These are phyloP conservation scores for Plagodis pulveraria DNA, from an alignment of 2,888 invertebrate genomes.

Conservation along the genomic window DNA sequence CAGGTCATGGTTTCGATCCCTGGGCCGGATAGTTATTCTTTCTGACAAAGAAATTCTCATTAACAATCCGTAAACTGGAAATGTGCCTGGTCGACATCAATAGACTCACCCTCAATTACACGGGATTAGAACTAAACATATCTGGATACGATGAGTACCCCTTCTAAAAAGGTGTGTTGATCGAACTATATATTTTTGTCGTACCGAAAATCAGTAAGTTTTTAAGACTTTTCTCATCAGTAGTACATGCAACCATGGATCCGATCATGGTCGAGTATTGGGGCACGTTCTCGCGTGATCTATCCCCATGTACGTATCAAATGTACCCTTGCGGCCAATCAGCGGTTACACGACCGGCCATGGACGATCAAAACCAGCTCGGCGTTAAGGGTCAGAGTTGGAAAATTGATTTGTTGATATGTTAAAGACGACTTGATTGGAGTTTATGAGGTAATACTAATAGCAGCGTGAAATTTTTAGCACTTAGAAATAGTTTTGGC, in stretches of 20 bases:
- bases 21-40: too few species aligned
- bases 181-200: too few species aligned
- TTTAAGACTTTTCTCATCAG: constrained; percentile 15
- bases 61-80: too few species aligned
- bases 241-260: constrained; percentile 27
- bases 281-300: constrained; percentile 58
- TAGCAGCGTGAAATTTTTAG: neutral
- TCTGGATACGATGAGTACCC: too few species aligned
- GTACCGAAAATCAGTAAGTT: neutral
- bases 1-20: too few species aligned
- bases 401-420: constrained; percentile 34
- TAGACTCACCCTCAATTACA: too few species aligned
- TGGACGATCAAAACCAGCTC: constrained; percentile 6
- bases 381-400: constrained; percentile 34
- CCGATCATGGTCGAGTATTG: constrained; percentile 36
- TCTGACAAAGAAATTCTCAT: too few species aligned
- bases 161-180: too few species aligned
- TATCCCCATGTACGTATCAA: constrained; percentile 48
- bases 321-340: constrained; percentile 46
- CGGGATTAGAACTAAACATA: too few species aligned
- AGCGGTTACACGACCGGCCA: constrained; percentile 47
- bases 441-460: constrained; percentile 23
- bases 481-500: neutral
- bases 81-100: too few species aligned
- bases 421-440: constrained; percentile 13